Base-by-base conservation (phyloP, 2,113 vertebrate genomes). In the Blennius ocellaris region DNA sequence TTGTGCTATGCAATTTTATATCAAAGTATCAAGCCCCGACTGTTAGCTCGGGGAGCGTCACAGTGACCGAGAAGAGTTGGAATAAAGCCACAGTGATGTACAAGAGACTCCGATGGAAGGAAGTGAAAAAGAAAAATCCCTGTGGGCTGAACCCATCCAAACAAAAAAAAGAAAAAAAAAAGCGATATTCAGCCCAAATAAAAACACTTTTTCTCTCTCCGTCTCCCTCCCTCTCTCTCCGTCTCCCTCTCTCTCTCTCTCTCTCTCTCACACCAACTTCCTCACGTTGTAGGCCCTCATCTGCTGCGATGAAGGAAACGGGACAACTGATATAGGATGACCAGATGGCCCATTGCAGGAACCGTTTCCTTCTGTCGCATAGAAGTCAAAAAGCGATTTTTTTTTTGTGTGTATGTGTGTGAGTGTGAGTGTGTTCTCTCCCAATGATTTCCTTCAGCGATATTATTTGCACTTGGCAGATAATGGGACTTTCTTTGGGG, bases 21-120 rank as follows among this genome's bases (percentile, higher is more conserved):
- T 59, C 40, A 51, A 38, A n/a, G 7, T 21, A 38, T 63, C 49
- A 8, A 55, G 64, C 52, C 39, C 44, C 7, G 30, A 66, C 54
- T 44, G 57, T 56, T 66, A 75, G 51, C 50, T 36, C 50, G n/a
- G 15, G 38, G 50, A 17, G 45, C 43, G 39, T 83, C 83, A 77
- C 77, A 81, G 80, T 82, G 75, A 85, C 67, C 44, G 51, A 45
- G 16, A 64, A 51, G 50, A 69, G 65, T 47, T 81, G 52, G 55
- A 78, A 82, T 15, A 71, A 79, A 86, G 72, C 73, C 82, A 78
- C 78, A 81, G 85, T 86, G 80, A 76, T 21, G 9, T 36, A 21
- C 53, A 37, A 84, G 71, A 60, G 73, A 30, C 63, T 7, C 21
- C 21, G 21, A 30, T 4, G 21, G 21, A 30, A 4, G 21, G 21